A percentile compares a stretch with the other conserved stretches of the same genome.
phyloP scores from a whole-genome alignment of 2,888 invertebrate species.

The Apotomis betuletana region DNA sequence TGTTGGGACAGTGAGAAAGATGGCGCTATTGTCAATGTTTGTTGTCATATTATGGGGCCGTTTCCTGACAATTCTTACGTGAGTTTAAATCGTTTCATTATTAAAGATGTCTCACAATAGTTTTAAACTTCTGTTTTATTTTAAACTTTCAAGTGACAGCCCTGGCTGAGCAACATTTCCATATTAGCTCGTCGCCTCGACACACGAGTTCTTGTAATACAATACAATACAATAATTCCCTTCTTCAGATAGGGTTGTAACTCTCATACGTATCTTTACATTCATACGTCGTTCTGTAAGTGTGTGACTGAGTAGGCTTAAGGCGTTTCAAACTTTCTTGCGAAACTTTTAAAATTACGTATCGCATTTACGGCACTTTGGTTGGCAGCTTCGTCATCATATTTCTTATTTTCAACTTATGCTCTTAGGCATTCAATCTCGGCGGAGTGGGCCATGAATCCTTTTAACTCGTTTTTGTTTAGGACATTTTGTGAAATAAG shows the following conservation, averaged over 20 bases:
- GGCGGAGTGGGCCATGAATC: slow-evolving; percentile 4
- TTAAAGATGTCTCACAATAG: too few species aligned
- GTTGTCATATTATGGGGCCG: too few species aligned
- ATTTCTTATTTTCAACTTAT: background rate
- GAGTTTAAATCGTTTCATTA: too few species aligned
- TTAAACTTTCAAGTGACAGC: slow-evolving; percentile 14
- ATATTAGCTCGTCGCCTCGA: slow-evolving; percentile 28
- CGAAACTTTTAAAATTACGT: slow-evolving; percentile 13
- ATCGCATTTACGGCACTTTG: slow-evolving; percentile 7
- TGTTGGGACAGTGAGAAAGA: too few species aligned
- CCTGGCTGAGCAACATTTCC: slow-evolving; percentile 22
- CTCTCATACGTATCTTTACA: background rate
- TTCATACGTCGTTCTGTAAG: background rate
- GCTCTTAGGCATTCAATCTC: slow-evolving; percentile 2
- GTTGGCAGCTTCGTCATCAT: background rate
- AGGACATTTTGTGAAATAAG: background rate
- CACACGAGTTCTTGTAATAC: slow-evolving; percentile 31
- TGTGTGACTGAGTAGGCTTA: background rate
- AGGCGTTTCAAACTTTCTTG: slow-evolving; percentile 18
- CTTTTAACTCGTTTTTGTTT: background rate
- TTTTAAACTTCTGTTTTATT: too few species aligned
- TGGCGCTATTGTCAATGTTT: too few species aligned
- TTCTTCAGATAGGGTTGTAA: background rate
- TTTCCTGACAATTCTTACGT: too few species aligned
- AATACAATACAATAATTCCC: slow-evolving; percentile 20